Conservation (phyloP, 2,797 vertebrate genomes). For the Propithecus deckenii region DNA sequence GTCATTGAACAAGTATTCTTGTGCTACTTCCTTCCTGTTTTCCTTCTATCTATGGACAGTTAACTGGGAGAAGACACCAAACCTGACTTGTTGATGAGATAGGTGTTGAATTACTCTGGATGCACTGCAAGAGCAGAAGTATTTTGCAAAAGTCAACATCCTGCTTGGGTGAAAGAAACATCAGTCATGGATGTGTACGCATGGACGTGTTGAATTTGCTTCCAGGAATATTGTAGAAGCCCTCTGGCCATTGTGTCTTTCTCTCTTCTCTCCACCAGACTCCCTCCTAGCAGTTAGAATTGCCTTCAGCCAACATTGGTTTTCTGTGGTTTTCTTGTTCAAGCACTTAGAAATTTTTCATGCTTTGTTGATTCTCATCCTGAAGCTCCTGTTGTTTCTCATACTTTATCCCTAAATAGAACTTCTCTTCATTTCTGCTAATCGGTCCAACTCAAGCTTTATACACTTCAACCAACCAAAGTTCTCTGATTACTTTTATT, state of each 20-base stretch:
- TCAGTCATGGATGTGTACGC: neutral
- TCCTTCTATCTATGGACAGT: neutral
- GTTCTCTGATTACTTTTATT: conserved; percentile 31
- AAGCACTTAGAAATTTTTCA: neutral
- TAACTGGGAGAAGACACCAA: neutral
- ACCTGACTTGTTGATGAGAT: neutral
- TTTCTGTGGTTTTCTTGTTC: neutral
- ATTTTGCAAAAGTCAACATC: conserved; percentile 29
- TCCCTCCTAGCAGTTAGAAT: neutral
- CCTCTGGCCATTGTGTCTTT: neutral
- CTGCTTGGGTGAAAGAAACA: neutral
- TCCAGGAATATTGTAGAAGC: neutral
- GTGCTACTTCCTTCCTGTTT: neutral
- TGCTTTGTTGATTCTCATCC: neutral
- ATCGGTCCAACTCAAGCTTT: neutral
- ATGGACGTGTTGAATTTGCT: neutral
- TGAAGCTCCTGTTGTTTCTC: neutral
- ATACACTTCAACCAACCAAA: neutral
- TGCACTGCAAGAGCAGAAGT: neutral
- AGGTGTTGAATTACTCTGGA: neutral
- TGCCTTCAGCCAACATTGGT: neutral
- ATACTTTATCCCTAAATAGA: neutral
- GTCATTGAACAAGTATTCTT: neutral
- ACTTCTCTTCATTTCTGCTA: neutral
- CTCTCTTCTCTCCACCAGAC: neutral